Evolutionary conservation across 2,888 invertebrate genomes (phyloP).

Genomic region (Ectropis crepuscularia): DNA sequence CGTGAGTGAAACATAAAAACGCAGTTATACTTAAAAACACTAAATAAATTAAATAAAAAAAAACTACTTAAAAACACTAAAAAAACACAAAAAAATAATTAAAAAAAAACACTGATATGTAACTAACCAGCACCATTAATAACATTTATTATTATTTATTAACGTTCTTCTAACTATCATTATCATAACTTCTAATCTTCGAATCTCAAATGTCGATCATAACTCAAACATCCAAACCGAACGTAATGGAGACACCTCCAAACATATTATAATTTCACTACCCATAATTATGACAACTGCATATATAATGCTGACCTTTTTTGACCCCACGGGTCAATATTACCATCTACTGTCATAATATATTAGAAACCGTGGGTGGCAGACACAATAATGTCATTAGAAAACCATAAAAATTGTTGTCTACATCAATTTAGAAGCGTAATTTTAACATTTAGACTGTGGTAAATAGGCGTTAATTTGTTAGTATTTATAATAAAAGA

Average conservation of each 20-base stretch:
- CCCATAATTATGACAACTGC: constrained; percentile 16
- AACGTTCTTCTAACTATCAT: too few relatives aligned
- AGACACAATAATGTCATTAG: constrained; percentile 23
- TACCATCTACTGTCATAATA: constrained; percentile 14
- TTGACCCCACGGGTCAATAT: constrained; percentile 14
- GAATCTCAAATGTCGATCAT: not conserved
- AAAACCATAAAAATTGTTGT: constrained; percentile 20
- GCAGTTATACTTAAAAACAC: too few relatives aligned
- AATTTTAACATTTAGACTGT: not conserved
- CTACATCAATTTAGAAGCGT: constrained; percentile 11
- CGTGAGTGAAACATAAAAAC: too few relatives aligned
- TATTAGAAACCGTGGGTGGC: constrained; percentile 15
- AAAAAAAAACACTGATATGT: too few relatives aligned
- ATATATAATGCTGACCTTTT: constrained; percentile 17
- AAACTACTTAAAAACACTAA: too few relatives aligned
- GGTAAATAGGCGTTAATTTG: not conserved
- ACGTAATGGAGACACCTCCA: not conserved
- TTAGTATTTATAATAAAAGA: too few relatives aligned
- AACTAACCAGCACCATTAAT: too few relatives aligned
- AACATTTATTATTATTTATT: too few relatives aligned
- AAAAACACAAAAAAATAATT: not conserved
- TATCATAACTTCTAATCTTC: too few relatives aligned
- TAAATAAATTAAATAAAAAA: too few relatives aligned
- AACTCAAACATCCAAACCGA: not conserved
- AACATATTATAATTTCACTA: constrained; percentile 2